Evolutionary conservation across 2,797 vertebrate genomes (phyloP).

Genomic region (Microcaecilia unicolor): DNA sequence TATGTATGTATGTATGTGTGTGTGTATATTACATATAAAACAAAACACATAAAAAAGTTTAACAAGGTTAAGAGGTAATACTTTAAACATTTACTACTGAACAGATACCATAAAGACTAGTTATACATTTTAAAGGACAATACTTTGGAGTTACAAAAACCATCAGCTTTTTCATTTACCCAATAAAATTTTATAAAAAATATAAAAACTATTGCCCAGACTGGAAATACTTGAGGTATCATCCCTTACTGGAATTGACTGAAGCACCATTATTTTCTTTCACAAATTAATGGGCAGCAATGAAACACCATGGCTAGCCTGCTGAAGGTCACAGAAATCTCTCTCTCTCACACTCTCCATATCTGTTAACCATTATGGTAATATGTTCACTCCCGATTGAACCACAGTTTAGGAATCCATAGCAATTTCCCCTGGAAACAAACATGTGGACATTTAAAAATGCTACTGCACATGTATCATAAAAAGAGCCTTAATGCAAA

Average conservation of each 20-base stretch:
- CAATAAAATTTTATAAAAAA: conserved; percentile 48
- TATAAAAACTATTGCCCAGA: conserved; percentile 48
- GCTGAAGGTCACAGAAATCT: conserved; percentile 9
- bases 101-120: conserved; percentile 50
- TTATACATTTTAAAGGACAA: conserved; percentile 53
- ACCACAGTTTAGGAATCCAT: too few relatives aligned
- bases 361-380: too few relatives aligned
- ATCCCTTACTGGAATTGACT: conserved; percentile 39
- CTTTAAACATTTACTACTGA: conserved; percentile 53
- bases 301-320: conserved; percentile 15
- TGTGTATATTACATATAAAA: conserved; percentile 8
- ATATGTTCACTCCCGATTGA: conserved; percentile 39
- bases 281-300: conserved; percentile 20
- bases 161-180: conserved; percentile 52
- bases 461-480: conserved; percentile 32
- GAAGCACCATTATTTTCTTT: conserved; percentile 47
- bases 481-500: too few relatives aligned
- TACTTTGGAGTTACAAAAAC: conserved; percentile 46
- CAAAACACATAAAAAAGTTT: conserved; percentile 33
- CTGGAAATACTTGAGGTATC: conserved; percentile 37
- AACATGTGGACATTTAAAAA: conserved; percentile 34
- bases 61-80: conserved; percentile 62
- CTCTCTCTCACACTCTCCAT: too few relatives aligned
- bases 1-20: conserved; percentile 15
- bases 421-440: too few relatives aligned